Evolutionary conservation across 2,888 invertebrate species (phyloP).

Genomic region (Opisthograptis luteolata): DNA sequence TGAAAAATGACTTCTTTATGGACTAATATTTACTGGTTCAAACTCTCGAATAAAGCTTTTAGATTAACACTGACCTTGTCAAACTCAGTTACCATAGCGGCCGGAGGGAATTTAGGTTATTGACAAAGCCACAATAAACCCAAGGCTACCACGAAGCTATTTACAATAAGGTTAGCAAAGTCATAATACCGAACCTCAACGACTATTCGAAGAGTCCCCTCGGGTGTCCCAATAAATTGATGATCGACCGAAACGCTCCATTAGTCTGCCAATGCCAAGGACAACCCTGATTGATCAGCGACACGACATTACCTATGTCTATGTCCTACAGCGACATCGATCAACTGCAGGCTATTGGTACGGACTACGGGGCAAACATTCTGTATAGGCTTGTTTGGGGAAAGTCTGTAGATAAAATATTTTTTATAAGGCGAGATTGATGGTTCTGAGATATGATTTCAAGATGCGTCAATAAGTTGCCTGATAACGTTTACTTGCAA

Average conservation of each 20-base stretch:
- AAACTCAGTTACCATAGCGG: too few relatives aligned
- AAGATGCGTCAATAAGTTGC: background rate
- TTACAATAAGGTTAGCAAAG: conserved; percentile 19
- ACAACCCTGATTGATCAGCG: conserved; percentile 59
- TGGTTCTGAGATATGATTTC: background rate
- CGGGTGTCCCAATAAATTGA: conserved; percentile 41
- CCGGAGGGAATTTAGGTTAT: too few relatives aligned
- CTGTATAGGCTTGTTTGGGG: conserved; percentile 6
- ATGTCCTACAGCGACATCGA: conserved; percentile 40
- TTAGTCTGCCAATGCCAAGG: conserved; percentile 66
- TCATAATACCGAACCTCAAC: conserved; percentile 6
- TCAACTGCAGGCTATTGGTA: conserved; percentile 39
- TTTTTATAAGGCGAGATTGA: background rate
- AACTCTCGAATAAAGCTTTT: too few relatives aligned
- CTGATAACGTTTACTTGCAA: too few relatives aligned
- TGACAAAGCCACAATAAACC: conserved; percentile 1
- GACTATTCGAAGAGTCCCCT: conserved; percentile 28
- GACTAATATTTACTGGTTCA: too few relatives aligned
- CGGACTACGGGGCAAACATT: conserved; percentile 26
- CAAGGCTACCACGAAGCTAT: background rate
- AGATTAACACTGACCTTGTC: too few relatives aligned
- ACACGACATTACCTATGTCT: conserved; percentile 61
- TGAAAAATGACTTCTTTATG: too few relatives aligned
- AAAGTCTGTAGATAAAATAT: conserved; percentile 6
- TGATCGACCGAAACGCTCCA: conserved; percentile 49